These are phyloP conservation scores for Tetraodon nigroviridis DNA, from an alignment of 2,113 vertebrate species.

Conservation along the genomic window DNA sequence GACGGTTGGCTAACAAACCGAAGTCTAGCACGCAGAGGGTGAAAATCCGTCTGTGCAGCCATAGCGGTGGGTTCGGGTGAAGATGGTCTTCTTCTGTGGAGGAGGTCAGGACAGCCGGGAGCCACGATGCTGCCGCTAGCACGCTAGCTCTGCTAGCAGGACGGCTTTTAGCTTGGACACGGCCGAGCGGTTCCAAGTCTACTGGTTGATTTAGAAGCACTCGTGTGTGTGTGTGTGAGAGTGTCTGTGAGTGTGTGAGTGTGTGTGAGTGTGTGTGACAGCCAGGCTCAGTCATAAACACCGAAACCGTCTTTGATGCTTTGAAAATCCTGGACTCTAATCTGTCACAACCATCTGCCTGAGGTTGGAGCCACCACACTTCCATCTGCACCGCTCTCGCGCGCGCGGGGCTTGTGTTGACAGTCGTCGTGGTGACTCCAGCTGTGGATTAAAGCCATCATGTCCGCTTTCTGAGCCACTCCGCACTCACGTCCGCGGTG, in stretches of 20 bases:
- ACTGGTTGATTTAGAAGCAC: conserved; percentile 53
- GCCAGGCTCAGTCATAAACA: background rate
- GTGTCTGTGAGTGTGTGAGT: background rate
- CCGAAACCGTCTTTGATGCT: background rate
- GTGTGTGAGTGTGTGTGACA: no score
- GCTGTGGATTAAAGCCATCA: no score
- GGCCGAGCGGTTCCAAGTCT: conserved; percentile 64
- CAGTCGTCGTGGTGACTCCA: background rate
- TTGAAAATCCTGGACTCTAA: background rate
- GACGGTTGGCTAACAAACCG: background rate
- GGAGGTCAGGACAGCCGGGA: conserved; percentile 40
- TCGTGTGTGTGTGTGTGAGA: background rate
- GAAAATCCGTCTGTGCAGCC: background rate
- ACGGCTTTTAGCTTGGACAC: conserved; percentile 53
- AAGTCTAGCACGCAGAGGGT: conserved; percentile 10
- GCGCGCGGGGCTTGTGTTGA: background rate
- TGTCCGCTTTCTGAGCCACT: background rate
- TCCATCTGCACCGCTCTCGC: no score
- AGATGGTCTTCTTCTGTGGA: conserved; percentile 14
- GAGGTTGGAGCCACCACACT: background rate
- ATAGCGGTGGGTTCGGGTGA: no score
- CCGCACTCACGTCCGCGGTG: background rate
- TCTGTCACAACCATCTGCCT: background rate
- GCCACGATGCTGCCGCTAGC: conserved; percentile 10
- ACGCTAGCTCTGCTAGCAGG: no score